Percentiles rank a stretch among this genome's conserved stretches.
phyloP scores from a whole-genome alignment of 2,797 vertebrate species.

The Sebastes hopkinsi region DNA sequence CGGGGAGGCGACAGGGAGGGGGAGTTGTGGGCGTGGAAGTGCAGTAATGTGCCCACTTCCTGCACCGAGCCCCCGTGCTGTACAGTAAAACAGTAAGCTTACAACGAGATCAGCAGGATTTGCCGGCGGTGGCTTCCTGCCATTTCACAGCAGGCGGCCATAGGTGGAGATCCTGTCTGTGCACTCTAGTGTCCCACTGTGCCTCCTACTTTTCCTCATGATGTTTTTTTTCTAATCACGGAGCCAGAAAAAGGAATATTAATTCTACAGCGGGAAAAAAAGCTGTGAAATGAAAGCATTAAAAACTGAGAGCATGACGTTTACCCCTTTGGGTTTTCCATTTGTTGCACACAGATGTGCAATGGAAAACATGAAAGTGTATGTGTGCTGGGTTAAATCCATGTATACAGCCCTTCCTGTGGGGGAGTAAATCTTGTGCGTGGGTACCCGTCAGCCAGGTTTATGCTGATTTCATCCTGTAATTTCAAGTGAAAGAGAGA shows the following conservation, averaged over 20 bases:
- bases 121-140: slow-evolving; percentile 56
- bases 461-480: slow-evolving; percentile 10
- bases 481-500: background rate
- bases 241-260: slow-evolving; percentile 9
- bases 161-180: slow-evolving; percentile 74
- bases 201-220: slow-evolving; percentile 64
- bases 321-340: slow-evolving; percentile 28
- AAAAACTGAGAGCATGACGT: slow-evolving; percentile 34
- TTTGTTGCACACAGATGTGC: slow-evolving; percentile 30
- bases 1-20: background rate
- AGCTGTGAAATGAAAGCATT: background rate
- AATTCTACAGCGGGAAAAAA: background rate
- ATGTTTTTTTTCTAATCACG: background rate
- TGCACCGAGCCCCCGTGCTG: slow-evolving; percentile 64
- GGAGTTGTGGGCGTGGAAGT: slow-evolving; percentile 82
- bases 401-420: slow-evolving; percentile 28
- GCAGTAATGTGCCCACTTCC: slow-evolving; percentile 89
- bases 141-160: slow-evolving; percentile 68
- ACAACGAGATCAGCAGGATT: slow-evolving; percentile 70
- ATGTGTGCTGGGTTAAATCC: slow-evolving; percentile 15
- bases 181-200: slow-evolving; percentile 69
- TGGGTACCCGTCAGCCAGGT: slow-evolving; percentile 1
- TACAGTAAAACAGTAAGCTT: slow-evolving; percentile 69
- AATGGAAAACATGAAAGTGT: slow-evolving; percentile 54
- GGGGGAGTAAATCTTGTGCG: slow-evolving; percentile 7